Evolutionary conservation across 2,888 invertebrate species (phyloP), one percentile per base, ranked within the genome.

Genomic region (Pyrrhosoma nymphula): DNA sequence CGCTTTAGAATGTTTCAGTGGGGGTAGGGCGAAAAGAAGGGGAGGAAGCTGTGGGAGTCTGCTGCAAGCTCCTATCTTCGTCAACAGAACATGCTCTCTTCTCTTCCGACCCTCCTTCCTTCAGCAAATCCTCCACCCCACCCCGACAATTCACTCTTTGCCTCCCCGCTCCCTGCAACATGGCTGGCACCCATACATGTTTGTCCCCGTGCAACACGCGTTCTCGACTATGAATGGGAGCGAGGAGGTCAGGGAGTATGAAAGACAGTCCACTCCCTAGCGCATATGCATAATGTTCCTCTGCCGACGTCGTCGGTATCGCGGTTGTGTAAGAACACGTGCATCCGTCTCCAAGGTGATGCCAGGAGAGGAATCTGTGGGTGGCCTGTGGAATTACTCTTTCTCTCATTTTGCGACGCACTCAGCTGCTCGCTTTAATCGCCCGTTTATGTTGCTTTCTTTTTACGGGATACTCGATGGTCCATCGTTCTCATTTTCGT

Each of bases 311-410:
- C 47, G 8, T 47, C 47, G 47, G 47, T 47, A 8, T 47, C 47
- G 47, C 47, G 2, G 91, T 91, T 91, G 91, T 63, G 91, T 63
- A 91, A 91, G 91, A 63, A 56, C 91, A 91, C 60, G 91, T 91
- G 91, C 91, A 63, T 63, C 63, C 47, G 47, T 47, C 47, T 47
- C 47, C 8, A 47, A 47, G 47, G 47, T 26, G 35, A 63, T 63
- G 60, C 90, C 26, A 60, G 88, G 88, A 8, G 63, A 63, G 20
- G 39, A 39, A 90, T 56, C 90, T 90, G 60, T 90, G 35, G 60
- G 91, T 91, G 91, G 91, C 20, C 63, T 35, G 60, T 26, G 26
- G 20, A 69, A 26, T 69, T 69, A 47, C 4, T 69, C 4, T n/a
- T n/a, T 69, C 12, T 69, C 26, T 69, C 8, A 47, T 69, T 69